Evolutionary conservation across 2,888 invertebrate genomes (phyloP), one percentile per base, ranked within the genome.

Genomic region (Maniola hyperantus): DNA sequence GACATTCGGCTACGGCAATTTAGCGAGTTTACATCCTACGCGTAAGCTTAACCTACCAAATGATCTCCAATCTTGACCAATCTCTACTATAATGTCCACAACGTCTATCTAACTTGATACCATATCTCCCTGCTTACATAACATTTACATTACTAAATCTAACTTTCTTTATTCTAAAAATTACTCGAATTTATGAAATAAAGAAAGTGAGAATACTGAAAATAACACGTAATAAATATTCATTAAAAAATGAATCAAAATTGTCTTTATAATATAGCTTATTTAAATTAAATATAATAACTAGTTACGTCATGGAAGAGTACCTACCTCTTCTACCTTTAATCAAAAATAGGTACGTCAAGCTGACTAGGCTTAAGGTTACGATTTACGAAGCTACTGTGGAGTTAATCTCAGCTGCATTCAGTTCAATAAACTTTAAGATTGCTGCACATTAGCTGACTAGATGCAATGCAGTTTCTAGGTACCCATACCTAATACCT

Each of bases 1-100:
- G 20, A 59, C 54, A 51, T 36, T 57, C 36, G 26, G 26, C 26
- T 26, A 18, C n/a, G 50, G 26, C 26, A 63, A 64, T 59, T 66
- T 69, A 50, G n/a, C 51, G n/a, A 33, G 13, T 39, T 39, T 39
- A 26, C 5, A 51, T 18, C 6, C 13, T 46, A 18, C 46, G 15
- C 15, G 46, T 5, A 15, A 46, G n/a, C n/a, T n/a, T n/a, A n/a
- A n/a, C n/a, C n/a, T n/a, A n/a, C n/a, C 26, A 53, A 53, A 33
- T 51, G 26, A 51, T 53, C n/a, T 53, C 26, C 18, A n/a, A 53
- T 53, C 51, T 33, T 53, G 51, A 53, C 33, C 26, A n/a, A 53
- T 53, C 26, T 53, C 7, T 18, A 18, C 18, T 26, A 33, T 13
- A 53, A 53, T 53, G 33, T 53, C 51, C 51, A 53, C 33, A 13